Percentiles rank a stretch among this genome's conserved stretches.
These are phyloP conservation scores for Nasonia oneida DNA, from an alignment of 2,888 invertebrate species.

Conservation along the genomic window DNA sequence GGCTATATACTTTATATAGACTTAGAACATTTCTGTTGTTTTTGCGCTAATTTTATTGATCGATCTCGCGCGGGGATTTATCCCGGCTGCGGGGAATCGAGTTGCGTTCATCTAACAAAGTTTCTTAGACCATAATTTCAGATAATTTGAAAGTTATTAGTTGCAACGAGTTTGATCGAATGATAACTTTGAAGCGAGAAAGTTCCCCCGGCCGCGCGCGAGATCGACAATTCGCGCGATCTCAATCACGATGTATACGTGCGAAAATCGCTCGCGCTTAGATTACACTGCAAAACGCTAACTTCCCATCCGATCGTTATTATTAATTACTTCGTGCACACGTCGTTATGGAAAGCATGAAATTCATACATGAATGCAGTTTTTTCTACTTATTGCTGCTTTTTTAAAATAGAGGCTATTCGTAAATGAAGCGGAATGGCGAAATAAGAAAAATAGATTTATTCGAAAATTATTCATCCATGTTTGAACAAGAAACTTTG, in stretches of 20 bases:
- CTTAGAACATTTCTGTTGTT: too few species aligned
- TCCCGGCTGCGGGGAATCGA: background rate
- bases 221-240: conserved; percentile 12
- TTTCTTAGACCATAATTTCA: background rate
- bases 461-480: background rate
- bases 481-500: background rate
- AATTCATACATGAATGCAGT: too few species aligned
- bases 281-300: background rate
- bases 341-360: background rate
- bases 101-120: background rate
- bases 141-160: conserved; percentile 42
- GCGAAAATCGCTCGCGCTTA: background rate
- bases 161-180: conserved; percentile 44
- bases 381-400: background rate
- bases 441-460: background rate
- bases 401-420: too few species aligned
- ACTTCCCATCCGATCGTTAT: conserved; percentile 4
- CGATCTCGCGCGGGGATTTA: background rate
- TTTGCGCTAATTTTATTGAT: too few species aligned
- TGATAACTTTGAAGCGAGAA: conserved; percentile 40
- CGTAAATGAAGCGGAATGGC: too few species aligned
- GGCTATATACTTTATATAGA: too few species aligned
- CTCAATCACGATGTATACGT: conserved; percentile 8
- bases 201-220: conserved; percentile 7
- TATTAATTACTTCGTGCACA: background rate